phyloP scores from a whole-genome alignment of 2,113 vertebrate genomes.

The Myanophis thanlyinensis region DNA sequence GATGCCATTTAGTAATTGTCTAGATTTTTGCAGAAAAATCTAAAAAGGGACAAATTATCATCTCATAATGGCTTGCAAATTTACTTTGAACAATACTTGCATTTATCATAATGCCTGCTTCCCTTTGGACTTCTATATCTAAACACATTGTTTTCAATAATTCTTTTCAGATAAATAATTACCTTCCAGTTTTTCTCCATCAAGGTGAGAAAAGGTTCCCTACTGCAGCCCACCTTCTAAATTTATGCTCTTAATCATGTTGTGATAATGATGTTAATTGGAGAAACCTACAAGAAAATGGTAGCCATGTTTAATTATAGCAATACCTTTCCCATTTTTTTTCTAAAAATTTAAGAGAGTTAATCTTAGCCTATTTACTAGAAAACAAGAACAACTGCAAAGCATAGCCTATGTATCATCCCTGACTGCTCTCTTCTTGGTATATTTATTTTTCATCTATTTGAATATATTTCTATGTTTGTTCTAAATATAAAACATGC shows the following conservation, averaged over 20 bases:
- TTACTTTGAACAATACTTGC: not conserved
- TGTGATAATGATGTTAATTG: not conserved
- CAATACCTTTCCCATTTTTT: not conserved
- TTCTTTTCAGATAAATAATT: not conserved
- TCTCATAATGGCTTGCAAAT: not conserved
- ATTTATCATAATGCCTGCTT: not conserved
- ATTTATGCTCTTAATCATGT: not conserved
- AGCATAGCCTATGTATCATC: not conserved
- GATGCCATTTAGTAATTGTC: not conserved
- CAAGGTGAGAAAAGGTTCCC: not conserved
- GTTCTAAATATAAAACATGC: not conserved
- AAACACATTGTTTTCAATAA: not conserved
- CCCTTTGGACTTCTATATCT: not conserved
- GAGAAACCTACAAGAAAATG: not conserved
- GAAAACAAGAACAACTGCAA: not conserved
- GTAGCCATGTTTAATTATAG: not conserved
- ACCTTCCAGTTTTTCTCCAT: not conserved
- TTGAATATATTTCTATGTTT: not conserved
- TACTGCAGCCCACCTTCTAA: not conserved
- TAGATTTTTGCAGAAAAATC: not conserved
- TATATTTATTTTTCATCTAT: not conserved
- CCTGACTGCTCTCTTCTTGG: not conserved
- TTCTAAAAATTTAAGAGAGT: not conserved
- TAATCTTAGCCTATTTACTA: not conserved
- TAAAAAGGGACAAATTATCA: not conserved